phyloP scores from a whole-genome alignment of 2,113 vertebrate species.

The Rhagologus leucostigma region DNA sequence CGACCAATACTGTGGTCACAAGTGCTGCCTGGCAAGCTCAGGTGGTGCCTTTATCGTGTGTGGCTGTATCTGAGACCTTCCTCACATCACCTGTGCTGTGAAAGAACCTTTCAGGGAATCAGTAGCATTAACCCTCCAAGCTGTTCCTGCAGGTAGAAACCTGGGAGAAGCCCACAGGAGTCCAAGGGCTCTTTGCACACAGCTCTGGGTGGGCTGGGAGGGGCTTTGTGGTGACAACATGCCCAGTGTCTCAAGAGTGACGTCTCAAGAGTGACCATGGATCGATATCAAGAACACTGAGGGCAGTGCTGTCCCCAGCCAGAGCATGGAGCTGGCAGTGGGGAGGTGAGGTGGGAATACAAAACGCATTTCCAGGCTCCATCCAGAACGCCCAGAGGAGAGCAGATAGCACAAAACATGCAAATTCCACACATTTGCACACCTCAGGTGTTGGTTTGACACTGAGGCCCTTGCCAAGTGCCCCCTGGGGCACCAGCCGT shows the following conservation, averaged over 20 bases:
- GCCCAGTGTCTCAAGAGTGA: not conserved
- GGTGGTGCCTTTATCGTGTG: not conserved
- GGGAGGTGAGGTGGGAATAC: not conserved
- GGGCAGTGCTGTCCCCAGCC: not conserved
- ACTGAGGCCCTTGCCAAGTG: not conserved
- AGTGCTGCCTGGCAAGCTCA: not conserved
- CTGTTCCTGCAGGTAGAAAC: not conserved
- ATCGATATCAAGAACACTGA: not conserved
- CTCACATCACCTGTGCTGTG: not conserved
- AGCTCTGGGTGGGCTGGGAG: not conserved
- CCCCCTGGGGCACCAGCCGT: not conserved
- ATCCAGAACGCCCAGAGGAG: not conserved
- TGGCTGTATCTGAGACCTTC: not conserved
- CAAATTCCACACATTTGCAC: not conserved
- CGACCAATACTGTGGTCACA: not conserved
- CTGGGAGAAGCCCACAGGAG: not conserved
- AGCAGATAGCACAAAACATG: not conserved
- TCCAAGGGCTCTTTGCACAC: not conserved
- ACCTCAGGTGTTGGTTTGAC: not conserved
- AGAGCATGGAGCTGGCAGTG: not conserved
- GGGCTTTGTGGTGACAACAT: not conserved
- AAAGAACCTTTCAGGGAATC: not conserved
- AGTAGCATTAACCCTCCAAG: not conserved
- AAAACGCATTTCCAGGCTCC: not conserved
- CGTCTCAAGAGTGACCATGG: not conserved